Evolutionary conservation across 2,888 invertebrate genomes (phyloP), one percentile per base, ranked within the genome.

Genomic region (Hirtodrosophila alboralis): DNA sequence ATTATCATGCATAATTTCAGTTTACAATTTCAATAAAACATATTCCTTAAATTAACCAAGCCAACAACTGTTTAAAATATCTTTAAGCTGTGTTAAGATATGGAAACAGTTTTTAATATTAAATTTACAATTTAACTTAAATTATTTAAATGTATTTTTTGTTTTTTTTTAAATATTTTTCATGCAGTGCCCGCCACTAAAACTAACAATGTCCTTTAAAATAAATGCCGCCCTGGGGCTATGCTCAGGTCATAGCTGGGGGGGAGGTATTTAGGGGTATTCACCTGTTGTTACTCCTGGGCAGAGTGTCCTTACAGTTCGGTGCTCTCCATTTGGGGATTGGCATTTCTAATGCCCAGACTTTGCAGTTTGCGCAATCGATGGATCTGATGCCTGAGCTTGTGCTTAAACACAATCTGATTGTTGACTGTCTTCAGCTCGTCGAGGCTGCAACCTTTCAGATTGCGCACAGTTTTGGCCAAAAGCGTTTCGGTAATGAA

Each of bases 391-490:
- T 71, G 60, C 13, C 67, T 62, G 0, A 86, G 58, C 48, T 86
- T 84, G 28, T 76, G 71, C 51, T 84, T 84, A 36, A 86, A 86
- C 12, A 66, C 48, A 36, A 86, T 57, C 59, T 84, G 86, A 52
- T 75, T 58, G 57, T 77, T 87, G 33, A 87, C 76, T 0, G 67
- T 75, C 53, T 67, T 69, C 21, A 87, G 44, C 0, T 88, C 88
- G 18, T 84, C 84, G 21, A 62, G 10, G 51, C 41, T 81, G 71
- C 75, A 83, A 3, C 64, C 67, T 5, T 79, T 65, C 7, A 87
- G 51, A 30, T 84, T 80, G 30, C 68, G 65, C 40, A 87, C 70
- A 1, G 68, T 84, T 26, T 72, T 75, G 36, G 62, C 62, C 60
- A 87, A 54, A 10, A 87, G 69, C 3, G 73, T 71, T 37, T 81